A percentile compares a stretch with the other conserved stretches of the same genome.
These are phyloP conservation scores for Aplysina aerophoba DNA, from an alignment of 37 sponge, comb jelly and placozoan genomes.

Conservation along the genomic window DNA sequence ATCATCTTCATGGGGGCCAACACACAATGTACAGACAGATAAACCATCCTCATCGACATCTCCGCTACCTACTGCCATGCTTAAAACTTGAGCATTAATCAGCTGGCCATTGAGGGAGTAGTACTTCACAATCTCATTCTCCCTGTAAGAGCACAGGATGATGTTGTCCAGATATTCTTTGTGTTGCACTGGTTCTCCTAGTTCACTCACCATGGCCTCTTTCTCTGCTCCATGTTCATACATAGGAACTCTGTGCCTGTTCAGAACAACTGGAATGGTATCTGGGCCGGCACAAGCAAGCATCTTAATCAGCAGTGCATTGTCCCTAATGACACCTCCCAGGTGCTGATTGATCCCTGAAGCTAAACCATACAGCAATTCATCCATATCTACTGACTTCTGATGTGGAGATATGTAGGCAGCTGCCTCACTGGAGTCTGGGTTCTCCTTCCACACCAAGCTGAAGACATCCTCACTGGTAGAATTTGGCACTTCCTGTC, in stretches of 20 bases:
- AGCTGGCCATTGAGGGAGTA: background rate
- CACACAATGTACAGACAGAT: no score
- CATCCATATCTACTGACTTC: background rate
- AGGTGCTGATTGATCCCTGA: background rate
- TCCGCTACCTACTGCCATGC: background rate
- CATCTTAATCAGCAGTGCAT: slow-evolving; percentile 6
- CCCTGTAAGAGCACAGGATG: background rate
- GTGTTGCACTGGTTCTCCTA: background rate
- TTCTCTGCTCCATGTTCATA: slow-evolving; percentile 10
- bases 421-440: background rate
- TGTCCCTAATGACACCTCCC: background rate
- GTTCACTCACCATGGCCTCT: background rate
- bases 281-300: background rate
- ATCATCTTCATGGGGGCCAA: background rate
- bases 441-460: background rate
- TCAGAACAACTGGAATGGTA: background rate
- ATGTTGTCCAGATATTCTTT: background rate
- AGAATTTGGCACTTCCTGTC: background rate
- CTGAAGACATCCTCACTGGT: background rate
- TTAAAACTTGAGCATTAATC: slow-evolving; percentile 11
- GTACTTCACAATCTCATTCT: slow-evolving; percentile 16
- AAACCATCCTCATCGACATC: background rate
- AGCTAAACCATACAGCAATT: background rate
- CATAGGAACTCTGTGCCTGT: background rate
- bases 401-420: slow-evolving; percentile 16